Percentiles rank a stretch among this genome's conserved stretches.
Evolutionary conservation across 1,140 invertebrate species (phyloP).

Genomic region (Ips typographus): DNA sequence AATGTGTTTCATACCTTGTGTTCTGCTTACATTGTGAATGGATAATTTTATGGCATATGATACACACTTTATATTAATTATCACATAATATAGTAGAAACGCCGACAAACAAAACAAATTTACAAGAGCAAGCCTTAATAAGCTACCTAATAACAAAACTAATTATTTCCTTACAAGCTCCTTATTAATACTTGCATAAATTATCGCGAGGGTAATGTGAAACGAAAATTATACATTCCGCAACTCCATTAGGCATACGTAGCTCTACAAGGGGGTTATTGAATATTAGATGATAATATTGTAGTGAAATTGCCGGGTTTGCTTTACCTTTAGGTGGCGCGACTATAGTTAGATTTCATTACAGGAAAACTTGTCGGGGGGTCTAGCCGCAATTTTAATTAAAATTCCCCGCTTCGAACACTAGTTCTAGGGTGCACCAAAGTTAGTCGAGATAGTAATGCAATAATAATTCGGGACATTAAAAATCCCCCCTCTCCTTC

Average conservation of each 20-base stretch:
- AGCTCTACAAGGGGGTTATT: conserved; percentile 29
- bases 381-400: neutral
- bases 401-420: neutral
- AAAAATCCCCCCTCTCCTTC: too few relatives aligned
- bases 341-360: conserved; percentile 10
- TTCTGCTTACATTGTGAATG: too few relatives aligned
- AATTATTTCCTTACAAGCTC: conserved; percentile 4
- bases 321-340: conserved; percentile 2
- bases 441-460: neutral
- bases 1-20: too few relatives aligned
- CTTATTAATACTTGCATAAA: conserved; percentile 11
- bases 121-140: too few relatives aligned
- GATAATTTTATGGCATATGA: too few relatives aligned
- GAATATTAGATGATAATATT: conserved; percentile 36
- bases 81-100: too few relatives aligned
- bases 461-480: neutral
- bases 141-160: neutral
- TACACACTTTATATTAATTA: too few relatives aligned
- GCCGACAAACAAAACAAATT: too few relatives aligned
- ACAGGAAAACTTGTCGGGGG: neutral
- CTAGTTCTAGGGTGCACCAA: neutral
- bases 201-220: conserved; percentile 5
- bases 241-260: conserved; percentile 27
- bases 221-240: conserved; percentile 30
- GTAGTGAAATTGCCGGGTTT: conserved; percentile 14